phyloP scores from a whole-genome alignment of 37 sponge, comb jelly and placozoan species.

The Cliona cf. orientalis region DNA sequence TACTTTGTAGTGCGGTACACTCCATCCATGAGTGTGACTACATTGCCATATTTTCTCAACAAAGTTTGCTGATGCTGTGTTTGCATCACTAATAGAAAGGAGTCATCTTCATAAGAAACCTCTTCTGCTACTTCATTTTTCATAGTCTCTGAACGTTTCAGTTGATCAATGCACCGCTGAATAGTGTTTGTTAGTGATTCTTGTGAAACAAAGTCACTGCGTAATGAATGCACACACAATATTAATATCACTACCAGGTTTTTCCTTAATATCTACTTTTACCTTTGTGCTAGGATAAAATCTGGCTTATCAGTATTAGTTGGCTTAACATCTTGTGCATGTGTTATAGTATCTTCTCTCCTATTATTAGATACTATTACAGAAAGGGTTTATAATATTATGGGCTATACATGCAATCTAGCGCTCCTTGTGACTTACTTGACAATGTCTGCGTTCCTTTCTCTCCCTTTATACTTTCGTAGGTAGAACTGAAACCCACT shows the following conservation, averaged over 20 bases:
- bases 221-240: no score
- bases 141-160: background rate
- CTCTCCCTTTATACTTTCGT: constrained; percentile 3
- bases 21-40: constrained; percentile 15
- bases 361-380: background rate
- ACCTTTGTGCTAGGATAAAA: background rate
- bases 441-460: background rate
- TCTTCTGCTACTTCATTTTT: constrained; percentile 1
- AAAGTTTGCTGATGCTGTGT: constrained; percentile 9
- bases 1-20: constrained; percentile 38
- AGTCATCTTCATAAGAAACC: background rate
- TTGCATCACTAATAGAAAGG: constrained; percentile 20
- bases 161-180: background rate
- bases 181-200: background rate
- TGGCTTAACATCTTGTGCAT: background rate
- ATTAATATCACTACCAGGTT: background rate
- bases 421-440: background rate
- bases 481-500: constrained; percentile 6
- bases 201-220: background rate
- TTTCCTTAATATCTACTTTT: background rate
- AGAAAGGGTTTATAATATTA: background rate
- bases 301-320: background rate
- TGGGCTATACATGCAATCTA: background rate
- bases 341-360: background rate
- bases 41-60: constrained; percentile 21